Percentiles rank a stretch among this genome's conserved stretches.
Conservation (phyloP, 2,888 invertebrate genomes). For the Epistrophe eligans region DNA sequence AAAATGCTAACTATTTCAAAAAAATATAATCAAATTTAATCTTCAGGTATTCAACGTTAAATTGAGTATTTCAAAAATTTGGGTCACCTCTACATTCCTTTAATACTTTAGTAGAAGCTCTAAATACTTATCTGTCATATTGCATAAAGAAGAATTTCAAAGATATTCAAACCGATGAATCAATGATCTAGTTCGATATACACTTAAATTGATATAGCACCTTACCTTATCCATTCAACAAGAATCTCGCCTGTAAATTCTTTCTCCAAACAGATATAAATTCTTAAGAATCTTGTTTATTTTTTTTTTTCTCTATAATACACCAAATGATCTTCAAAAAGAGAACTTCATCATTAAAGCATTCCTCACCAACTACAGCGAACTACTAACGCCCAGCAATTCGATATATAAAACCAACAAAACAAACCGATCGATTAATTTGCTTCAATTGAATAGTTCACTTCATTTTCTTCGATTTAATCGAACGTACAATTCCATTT, state of each 20-base stretch:
- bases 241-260: conserved; percentile 20
- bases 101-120: not conserved
- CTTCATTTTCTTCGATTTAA: conserved; percentile 57
- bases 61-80: not conserved
- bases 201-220: conserved; percentile 16
- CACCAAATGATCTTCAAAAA: conserved; percentile 20
- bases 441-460: conserved; percentile 60
- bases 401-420: not conserved
- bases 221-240: conserved; percentile 6
- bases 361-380: conserved; percentile 26
- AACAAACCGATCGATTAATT: conserved; percentile 67
- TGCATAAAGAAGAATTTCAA: not conserved
- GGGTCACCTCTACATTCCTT: no score
- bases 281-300: conserved; percentile 41
- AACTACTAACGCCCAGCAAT: not conserved
- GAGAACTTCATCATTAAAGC: conserved; percentile 8
- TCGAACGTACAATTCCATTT: conserved; percentile 62
- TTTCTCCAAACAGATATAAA: not conserved
- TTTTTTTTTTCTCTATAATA: not conserved
- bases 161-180: not conserved
- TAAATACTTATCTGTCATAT: not conserved
- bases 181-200: not conserved
- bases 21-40: not conserved
- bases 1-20: no score
- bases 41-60: not conserved